These are phyloP conservation scores for Chloroceryle amazona DNA, from an alignment of 2,797 vertebrate species.

Conservation along the genomic window DNA sequence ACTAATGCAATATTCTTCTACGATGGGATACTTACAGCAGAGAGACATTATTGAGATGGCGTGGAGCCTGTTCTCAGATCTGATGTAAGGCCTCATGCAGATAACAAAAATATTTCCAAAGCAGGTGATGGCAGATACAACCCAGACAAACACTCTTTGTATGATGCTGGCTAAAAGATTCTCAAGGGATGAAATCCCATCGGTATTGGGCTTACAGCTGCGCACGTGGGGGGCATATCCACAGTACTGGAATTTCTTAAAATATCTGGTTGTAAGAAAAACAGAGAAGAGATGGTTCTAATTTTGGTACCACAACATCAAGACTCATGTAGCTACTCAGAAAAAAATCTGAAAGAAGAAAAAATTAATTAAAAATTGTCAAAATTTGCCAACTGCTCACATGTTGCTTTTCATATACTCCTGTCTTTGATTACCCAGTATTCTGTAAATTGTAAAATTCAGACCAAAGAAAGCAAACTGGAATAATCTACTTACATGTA, in stretches of 20 bases:
- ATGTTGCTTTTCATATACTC: not conserved
- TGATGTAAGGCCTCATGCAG: constrained; percentile 95
- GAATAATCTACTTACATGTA: constrained; percentile 90
- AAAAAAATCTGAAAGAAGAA: not conserved
- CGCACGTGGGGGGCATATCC: constrained; percentile 96
- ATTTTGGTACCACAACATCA: not conserved
- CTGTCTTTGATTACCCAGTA: not conserved
- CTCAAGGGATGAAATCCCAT: constrained; percentile 97
- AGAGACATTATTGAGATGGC: constrained; percentile 97
- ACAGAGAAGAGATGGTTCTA: not conserved
- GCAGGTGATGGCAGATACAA: constrained; percentile 94
- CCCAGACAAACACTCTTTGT: constrained; percentile 97
- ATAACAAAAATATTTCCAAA: constrained; percentile 98
- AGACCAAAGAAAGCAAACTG: not conserved
- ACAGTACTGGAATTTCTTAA: constrained; percentile 99
- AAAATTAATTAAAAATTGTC: not conserved
- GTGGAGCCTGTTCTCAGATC: constrained; percentile 95
- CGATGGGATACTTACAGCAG: constrained; percentile 90
- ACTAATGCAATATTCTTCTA: not conserved
- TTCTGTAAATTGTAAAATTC: not conserved
- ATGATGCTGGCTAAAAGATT: constrained; percentile 94
- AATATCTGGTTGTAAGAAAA: constrained; percentile 85
- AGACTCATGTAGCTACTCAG: not conserved
- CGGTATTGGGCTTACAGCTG: constrained; percentile 97
- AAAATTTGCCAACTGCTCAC: not conserved